Evolutionary conservation across 2,113 vertebrate genomes (phyloP).

Genomic region (Xenopus tropicalis): DNA sequence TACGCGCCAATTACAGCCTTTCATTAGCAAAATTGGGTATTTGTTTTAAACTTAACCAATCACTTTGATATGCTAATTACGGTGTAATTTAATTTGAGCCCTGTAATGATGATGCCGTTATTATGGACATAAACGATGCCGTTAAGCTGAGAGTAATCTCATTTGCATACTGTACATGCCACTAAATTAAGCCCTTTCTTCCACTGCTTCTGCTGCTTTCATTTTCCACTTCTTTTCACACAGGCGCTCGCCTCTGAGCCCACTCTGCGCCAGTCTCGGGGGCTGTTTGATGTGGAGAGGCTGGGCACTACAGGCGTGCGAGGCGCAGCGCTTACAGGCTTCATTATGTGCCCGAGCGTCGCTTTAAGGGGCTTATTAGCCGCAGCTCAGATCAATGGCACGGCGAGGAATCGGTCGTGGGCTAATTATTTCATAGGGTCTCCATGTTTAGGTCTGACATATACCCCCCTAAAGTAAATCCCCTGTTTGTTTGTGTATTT

Average conservation of each 20-base stretch:
- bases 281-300: slow-evolving; percentile 94
- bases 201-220: slow-evolving; percentile 91
- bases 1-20: slow-evolving; percentile 96
- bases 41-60: slow-evolving; percentile 99
- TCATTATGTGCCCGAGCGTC: slow-evolving; percentile 88
- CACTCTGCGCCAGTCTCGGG: slow-evolving; percentile 74
- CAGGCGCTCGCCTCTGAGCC: slow-evolving; percentile 72
- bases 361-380: slow-evolving; percentile 46
- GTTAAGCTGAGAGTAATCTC: slow-evolving; percentile 99
- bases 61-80: slow-evolving; percentile 99
- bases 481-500: too few species aligned
- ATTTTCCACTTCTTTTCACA: slow-evolving; percentile 99
- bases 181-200: slow-evolving; percentile 98
- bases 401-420: too few species aligned
- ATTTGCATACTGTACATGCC: slow-evolving; percentile 99
- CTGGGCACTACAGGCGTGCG: slow-evolving; percentile 80
- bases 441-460: too few species aligned
- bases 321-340: slow-evolving; percentile 90
- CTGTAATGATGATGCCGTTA: slow-evolving; percentile 99
- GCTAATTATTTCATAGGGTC: too few species aligned
- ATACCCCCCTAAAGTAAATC: too few species aligned
- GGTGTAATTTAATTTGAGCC: slow-evolving; percentile 99
- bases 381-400: too few species aligned
- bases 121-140: slow-evolving; percentile 99
- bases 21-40: slow-evolving; percentile 99